Percentiles rank a stretch among this genome's conserved stretches.
phyloP scores from a whole-genome alignment of 2,113 vertebrate species.

The Crocuta crocuta region DNA sequence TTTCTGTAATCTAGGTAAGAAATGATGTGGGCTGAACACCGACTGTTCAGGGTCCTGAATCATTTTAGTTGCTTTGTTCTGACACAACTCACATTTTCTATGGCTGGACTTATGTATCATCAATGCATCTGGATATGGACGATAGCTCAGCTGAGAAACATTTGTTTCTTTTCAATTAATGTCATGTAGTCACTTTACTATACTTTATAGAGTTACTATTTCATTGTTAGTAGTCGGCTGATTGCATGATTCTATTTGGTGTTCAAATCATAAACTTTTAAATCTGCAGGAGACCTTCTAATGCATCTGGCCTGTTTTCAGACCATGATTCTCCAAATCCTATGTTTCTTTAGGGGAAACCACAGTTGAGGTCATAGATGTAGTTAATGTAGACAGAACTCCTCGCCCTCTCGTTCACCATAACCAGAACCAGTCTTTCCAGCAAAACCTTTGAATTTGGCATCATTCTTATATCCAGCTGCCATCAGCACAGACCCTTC shows the following conservation, averaged over 20 bases:
- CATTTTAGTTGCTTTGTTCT: background rate
- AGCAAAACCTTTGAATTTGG: background rate
- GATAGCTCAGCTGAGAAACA: background rate
- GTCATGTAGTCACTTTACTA: background rate
- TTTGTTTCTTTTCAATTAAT: conserved; percentile 42
- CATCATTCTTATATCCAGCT: too few relatives aligned
- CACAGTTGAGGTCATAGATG: background rate
- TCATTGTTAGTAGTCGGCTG: conserved; percentile 13
- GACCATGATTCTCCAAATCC: background rate
- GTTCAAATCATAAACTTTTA: background rate
- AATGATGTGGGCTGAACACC: background rate
- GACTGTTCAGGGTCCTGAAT: background rate
- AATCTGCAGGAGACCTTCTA: background rate
- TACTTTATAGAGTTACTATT: background rate
- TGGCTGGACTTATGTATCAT: background rate
- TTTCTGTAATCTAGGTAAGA: conserved; percentile 39
- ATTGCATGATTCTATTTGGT: background rate
- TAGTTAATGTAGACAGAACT: background rate
- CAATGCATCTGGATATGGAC: background rate
- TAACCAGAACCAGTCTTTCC: background rate
- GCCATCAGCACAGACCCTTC: background rate
- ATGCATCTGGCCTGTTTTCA: background rate
- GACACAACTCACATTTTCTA: background rate
- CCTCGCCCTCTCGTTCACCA: too few relatives aligned
- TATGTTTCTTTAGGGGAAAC: background rate